Evolutionary conservation across 2,113 vertebrate genomes (phyloP), one percentile per base, ranked within the genome.

Genomic region (Melierax canorus): DNA sequence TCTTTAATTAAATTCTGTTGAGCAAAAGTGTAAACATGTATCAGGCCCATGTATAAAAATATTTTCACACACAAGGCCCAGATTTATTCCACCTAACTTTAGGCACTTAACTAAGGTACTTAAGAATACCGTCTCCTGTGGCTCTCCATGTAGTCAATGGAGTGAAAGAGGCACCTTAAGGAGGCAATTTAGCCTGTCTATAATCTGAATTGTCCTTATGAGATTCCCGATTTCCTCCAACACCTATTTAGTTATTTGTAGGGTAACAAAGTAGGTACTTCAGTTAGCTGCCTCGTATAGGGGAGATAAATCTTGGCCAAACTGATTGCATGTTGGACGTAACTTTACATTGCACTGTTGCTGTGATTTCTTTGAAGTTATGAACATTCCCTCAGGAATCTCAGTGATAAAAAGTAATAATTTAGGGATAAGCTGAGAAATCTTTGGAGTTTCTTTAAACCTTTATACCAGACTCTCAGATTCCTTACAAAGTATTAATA

Each of bases 191-290:
- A 96, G 69, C 62, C 77, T 85, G 38, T 56, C 64, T 87, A 24
- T 75, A 77, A 82, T 87, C 80, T 96, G 84, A 92, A 95, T 92
- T 86, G 89, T 92, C 89, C 93, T 96, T 95, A 60, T 1, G 51
- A 95, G 93, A 96, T 48, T 91, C 73, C 68, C 13, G 7, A 77
- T 89, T 91, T 84, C 89, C 76, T 94, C 80, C 68, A 94, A 63
- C 2, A 6, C 80, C 89, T 85, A 26, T 84, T 69, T 67, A 93
- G 92, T 39, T 95, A 71, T 89, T 81, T 96, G 56, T 39, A 86
- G 77, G 48, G 86, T 16, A 17, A 48, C 46, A 48, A 48, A 48
- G 83, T 15, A 17, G 87, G 48, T 63, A 53, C 55, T 95, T 87
- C 30, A 78, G 51, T 21, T 72, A 66, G 46, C 89, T 63, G 89